Conservation (phyloP, 2,113 vertebrate genomes). For the Xiphophorus hellerii region DNA sequence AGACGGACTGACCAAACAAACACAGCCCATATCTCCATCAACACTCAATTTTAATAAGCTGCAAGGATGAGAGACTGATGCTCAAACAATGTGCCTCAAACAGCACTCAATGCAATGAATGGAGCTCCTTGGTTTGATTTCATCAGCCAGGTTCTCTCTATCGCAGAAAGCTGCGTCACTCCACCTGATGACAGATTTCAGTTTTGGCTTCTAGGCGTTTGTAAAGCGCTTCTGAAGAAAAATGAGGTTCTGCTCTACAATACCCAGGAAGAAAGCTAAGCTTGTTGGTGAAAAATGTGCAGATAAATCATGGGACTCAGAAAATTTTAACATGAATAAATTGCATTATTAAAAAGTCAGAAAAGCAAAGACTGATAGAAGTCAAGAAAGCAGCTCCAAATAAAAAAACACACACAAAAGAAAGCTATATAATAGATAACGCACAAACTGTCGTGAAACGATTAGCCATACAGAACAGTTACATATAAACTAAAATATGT, state of each 20-base stretch:
- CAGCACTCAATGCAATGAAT: neutral
- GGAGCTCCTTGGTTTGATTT: neutral
- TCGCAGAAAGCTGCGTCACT: conserved; percentile 20
- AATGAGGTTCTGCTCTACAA: conserved; percentile 13
- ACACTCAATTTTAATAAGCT: conserved; percentile 46
- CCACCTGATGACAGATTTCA: conserved; percentile 21
- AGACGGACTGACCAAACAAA: conserved; percentile 66
- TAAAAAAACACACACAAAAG: neutral
- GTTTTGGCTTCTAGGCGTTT: conserved; percentile 28
- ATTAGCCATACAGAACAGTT: no score
- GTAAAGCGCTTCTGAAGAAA: neutral
- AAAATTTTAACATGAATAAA: conserved; percentile 41
- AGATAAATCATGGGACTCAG: conserved; percentile 57
- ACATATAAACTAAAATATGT: no score
- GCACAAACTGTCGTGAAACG: no score
- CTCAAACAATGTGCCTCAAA: conserved; percentile 15
- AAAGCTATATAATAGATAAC: neutral
- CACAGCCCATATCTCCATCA: conserved; percentile 59
- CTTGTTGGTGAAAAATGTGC: conserved; percentile 52
- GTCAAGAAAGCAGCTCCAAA: conserved; percentile 13
- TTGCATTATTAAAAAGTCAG: conserved; percentile 51
- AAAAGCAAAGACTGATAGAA: conserved; percentile 25
- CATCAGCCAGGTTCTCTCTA: conserved; percentile 2
- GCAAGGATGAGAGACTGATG: neutral
- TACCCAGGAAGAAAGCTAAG: conserved; percentile 30